Base-by-base conservation (phyloP, 2,888 invertebrate genomes). In the Agriotes lineatus region DNA sequence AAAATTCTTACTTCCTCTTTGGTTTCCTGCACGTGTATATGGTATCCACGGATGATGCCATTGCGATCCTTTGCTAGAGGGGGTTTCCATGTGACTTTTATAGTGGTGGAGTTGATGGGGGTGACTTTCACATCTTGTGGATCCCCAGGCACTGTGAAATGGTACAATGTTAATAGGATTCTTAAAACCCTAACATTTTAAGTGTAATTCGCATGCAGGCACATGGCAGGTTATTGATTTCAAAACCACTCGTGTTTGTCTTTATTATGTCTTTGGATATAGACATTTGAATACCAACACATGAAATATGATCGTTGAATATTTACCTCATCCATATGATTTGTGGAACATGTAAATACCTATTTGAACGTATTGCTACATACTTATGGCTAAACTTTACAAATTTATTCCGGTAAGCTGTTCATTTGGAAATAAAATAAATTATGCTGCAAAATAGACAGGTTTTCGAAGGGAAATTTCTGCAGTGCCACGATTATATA, bases 1-100 rank as follows among this genome's bases (percentile, higher is more conserved):
- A 9, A 35, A 44, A 42, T 42, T n/a, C 82, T 81, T 83, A 94
- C 95, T 89, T 94, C 93, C 82, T 94, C 93, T 80, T 92, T 90
- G 50, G 94, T 89, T 87, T 96, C 96, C 84, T 96, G 96, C 1
- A 96, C 93, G 82, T 97, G 96, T 64, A 99, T 95, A 83, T 98
- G 97, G 85, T 98, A 99, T 20, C 98, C 98, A 69, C 97, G 90
- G 76, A 99, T 97, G 75, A 97, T 93, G 50, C 98, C 98, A 82
- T 98, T 96, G 72, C 95, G 91, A 79, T 97, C 96, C 80, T 95
- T 94, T 76, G 93, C 92, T 69, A 90, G 88, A 0, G 99, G 99
- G 5, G 96, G 94, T 81, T 95, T 93, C 99, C 99, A 99, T 71
- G 92, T 90, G 58, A 99, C 96, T 83, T 93, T 93, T 75, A 99